Base-by-base conservation (phyloP, 2,888 invertebrate species). In the Leptopilina myrica region DNA sequence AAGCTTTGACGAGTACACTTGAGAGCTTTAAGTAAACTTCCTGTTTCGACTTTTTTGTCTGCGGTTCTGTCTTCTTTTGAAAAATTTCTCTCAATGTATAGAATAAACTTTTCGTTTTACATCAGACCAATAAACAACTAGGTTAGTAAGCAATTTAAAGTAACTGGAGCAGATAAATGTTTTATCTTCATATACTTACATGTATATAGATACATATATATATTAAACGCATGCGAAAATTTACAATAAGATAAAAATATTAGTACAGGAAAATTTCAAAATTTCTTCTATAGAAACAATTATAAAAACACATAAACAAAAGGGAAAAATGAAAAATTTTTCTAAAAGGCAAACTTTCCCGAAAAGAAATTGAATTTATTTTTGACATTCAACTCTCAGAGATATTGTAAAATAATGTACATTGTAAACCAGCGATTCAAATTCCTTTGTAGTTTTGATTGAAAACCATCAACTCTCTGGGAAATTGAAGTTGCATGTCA, bases 81-180 rank as follows among this genome's bases (percentile, higher is more conserved):
- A 20, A 62, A 62, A 62, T 62, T 20, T 9, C 62, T 20, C 20
- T 62, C 62, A 62, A 62, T 62, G 62, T 20, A 62, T 62, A 62
- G 62, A 62, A 62, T 62, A 62, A 62, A 62, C 15, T 62, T 62
- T 62, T 62, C 15, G 20, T 62, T 62, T 62, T 20, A 62, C 62
- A 62, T 62, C 62, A n/a, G 62, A 62, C 62, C 62, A 62, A 62
- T 62, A 62, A 62, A 9, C 62, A 62, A 62, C n/a, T 62, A 15
- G 62, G 62, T 62, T 62, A 62, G 62, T 62, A 62, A 62, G 62
- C 62, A 62, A 20, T 62, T 62, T 20, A 62, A 62, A 62, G 20
- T 9, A 20, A 62, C 62, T 62, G 20, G 62, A 20, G 15, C 62
- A 20, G 62, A 62, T 62, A n/a, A 62, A 62, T 62, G 62, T 62